phyloP scores from a whole-genome alignment of 2,888 invertebrate species.

The Aporophyla nigra region DNA sequence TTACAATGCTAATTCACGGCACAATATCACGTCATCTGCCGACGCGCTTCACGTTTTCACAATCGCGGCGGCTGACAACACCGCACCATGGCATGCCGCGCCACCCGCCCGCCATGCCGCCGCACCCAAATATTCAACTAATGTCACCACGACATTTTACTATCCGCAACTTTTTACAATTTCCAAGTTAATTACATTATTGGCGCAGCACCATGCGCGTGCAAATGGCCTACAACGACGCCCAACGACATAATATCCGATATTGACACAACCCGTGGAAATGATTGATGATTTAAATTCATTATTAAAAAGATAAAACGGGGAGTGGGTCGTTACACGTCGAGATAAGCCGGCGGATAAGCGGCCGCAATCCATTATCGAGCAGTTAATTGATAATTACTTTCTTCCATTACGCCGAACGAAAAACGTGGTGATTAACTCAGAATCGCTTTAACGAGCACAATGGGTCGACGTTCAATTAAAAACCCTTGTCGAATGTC shows the following conservation, averaged over 20 bases:
- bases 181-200: conserved; percentile 56
- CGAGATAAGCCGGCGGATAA: conserved; percentile 87
- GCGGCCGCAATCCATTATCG: conserved; percentile 90
- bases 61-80: conserved; percentile 62
- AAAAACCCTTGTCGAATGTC: conserved; percentile 90
- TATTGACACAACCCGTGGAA: conserved; percentile 71
- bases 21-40: conserved; percentile 85
- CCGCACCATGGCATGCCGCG: conserved; percentile 34
- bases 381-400: conserved; percentile 90
- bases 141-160: conserved; percentile 54
- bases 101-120: conserved; percentile 7
- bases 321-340: conserved; percentile 82
- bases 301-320: conserved; percentile 83
- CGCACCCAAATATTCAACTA: conserved; percentile 57
- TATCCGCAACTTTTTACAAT: conserved; percentile 38
- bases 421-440: conserved; percentile 90
- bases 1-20: conserved; percentile 90
- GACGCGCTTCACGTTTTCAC: conserved; percentile 76
- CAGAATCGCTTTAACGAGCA: conserved; percentile 90
- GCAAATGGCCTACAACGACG: conserved; percentile 52
- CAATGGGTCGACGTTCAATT: conserved; percentile 89
- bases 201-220: conserved; percentile 49
- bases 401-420: conserved; percentile 90
- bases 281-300: conserved; percentile 84
- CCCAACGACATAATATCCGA: conserved; percentile 63